Evolutionary conservation across 2,888 invertebrate species (phyloP), one percentile per base, ranked within the genome.

Genomic region (Acleris sparsana): DNA sequence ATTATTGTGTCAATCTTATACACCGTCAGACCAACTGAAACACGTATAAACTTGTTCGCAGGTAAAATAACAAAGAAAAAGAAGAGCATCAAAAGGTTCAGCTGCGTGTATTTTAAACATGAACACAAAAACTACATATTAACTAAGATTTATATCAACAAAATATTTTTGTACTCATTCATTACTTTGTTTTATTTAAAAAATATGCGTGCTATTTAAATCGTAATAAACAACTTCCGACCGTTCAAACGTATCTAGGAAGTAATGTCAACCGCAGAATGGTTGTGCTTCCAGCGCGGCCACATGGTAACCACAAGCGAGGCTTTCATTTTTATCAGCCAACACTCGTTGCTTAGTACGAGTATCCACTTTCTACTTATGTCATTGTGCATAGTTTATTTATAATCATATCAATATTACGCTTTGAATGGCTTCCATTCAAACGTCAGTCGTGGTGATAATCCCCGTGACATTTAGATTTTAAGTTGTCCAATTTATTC

Each of bases 251-350:
- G 11, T 39, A 63, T 51, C 29, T 48, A 66, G 65, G 68, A 68
- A 64, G 68, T 63, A 46, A 64, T 33, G 29, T 11, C 29, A 43
- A 66, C 65, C 65, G 60, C 68, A 66, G 52, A 4, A 39, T 39
- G 39, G 13, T 39, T 39, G 39, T 39, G 13, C 39, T 52, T 46
- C n/a, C 44, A 39, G 44, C 46, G 46, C 55, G 48, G 58, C 59
- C 53, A 29, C 59, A 48, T 56, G 57, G 49, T 52, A 62, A 70
- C 70, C 67, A 59, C 69, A 69, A 64, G 53, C 52, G 49, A 58
- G 53, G 79, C 83, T 86, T 85, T 84, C 84, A 72, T 83, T 85
- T 85, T 81, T 82, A 85, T 69, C 80, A 81, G 79, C 82, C 75
- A 76, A 44, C 49, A 17, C 29, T 58, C 80, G 76, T 71, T 73